Percentiles rank a stretch among this genome's conserved stretches.
These are phyloP conservation scores for Pseudomugil tenellus DNA, from an alignment of 2,797 vertebrate genomes.

Conservation along the genomic window DNA sequence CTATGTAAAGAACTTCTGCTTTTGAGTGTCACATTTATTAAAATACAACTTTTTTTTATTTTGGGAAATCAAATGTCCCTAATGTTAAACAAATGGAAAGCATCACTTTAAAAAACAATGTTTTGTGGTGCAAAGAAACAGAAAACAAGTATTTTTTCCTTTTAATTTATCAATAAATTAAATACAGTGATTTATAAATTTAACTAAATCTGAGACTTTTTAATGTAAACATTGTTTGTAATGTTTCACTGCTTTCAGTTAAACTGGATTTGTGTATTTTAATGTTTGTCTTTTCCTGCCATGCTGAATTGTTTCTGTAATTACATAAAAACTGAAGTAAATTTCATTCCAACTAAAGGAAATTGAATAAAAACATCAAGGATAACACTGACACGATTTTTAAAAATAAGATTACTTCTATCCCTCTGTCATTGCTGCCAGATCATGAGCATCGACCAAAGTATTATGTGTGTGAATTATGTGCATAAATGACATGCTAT, in stretches of 20 bases:
- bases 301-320: not conserved
- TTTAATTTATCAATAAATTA: not conserved
- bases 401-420: slow-evolving; percentile 2
- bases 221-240: not conserved
- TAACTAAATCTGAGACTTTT: not conserved
- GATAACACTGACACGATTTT: not conserved
- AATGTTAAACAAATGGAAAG: not conserved
- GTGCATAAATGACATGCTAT: not conserved
- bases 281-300: not conserved
- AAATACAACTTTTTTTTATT: too few species aligned
- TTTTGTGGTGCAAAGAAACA: not conserved
- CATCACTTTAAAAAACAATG: not conserved
- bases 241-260: not conserved
- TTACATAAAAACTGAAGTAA: not conserved
- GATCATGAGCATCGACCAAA: not conserved
- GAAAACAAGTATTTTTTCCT: not conserved
- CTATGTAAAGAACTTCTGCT: not conserved
- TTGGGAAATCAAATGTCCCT: not conserved
- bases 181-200: not conserved
- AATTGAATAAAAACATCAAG: slow-evolving; percentile 1
- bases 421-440: not conserved
- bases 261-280: not conserved
- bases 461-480: not conserved
- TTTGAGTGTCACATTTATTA: not conserved
- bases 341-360: not conserved